Conservation (phyloP, 2,113 vertebrate species). For the Telmatochromis brichardi region DNA sequence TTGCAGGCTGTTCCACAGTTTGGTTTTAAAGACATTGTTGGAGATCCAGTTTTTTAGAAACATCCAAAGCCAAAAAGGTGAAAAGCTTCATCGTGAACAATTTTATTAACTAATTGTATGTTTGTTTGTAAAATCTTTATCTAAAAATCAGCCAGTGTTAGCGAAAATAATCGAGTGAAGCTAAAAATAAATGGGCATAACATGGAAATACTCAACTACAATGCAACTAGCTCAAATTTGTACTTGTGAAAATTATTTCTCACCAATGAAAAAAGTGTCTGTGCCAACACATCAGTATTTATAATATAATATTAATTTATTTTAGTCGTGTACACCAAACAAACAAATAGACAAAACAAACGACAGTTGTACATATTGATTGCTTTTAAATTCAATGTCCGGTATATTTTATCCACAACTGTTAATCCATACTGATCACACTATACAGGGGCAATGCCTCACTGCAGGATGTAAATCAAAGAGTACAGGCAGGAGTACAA, state of each 20-base stretch:
- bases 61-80: background rate
- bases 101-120: background rate
- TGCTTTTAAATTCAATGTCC: background rate
- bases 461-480: background rate
- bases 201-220: background rate
- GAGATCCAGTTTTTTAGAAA: background rate
- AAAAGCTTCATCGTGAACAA: background rate
- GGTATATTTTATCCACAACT: background rate
- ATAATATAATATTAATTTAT: background rate
- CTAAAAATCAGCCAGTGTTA: background rate
- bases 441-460: background rate
- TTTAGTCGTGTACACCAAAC: background rate
- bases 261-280: background rate
- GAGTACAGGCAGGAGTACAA: background rate
- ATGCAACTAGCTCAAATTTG: background rate
- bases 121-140: background rate
- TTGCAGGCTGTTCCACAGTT: background rate
- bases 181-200: background rate
- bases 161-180: background rate
- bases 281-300: background rate
- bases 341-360: background rate
- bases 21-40: background rate
- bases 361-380: background rate
- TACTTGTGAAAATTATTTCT: background rate
- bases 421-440: background rate